phyloP scores from a whole-genome alignment of 2,888 invertebrate genomes.

The Aproaerema taeniolella region DNA sequence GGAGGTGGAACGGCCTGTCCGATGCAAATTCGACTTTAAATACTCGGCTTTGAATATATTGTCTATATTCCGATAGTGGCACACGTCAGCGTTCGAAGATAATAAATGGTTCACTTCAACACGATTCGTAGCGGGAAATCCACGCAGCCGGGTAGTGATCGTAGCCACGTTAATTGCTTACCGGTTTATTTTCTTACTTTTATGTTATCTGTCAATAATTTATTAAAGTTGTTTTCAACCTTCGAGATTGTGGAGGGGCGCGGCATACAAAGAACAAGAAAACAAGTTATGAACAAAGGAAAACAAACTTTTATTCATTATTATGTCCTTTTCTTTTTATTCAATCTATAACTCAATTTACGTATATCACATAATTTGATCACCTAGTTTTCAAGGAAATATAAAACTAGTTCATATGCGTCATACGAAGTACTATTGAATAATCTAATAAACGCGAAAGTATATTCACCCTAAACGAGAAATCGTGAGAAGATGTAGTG shows the following conservation, averaged over 20 bases:
- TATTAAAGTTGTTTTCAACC: slow-evolving; percentile 37
- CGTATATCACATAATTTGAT: no score
- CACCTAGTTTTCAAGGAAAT: no score
- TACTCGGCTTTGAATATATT: slow-evolving; percentile 36
- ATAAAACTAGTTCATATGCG: no score
- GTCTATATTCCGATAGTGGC: slow-evolving; percentile 33
- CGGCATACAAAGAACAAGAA: slow-evolving; percentile 17
- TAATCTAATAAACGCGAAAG: no score
- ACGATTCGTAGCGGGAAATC: slow-evolving; percentile 72
- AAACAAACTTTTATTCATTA: no score
- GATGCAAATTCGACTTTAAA: slow-evolving; percentile 56
- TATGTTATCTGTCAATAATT: slow-evolving; percentile 34
- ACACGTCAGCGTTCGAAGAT: slow-evolving; percentile 66
- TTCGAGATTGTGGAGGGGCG: slow-evolving; percentile 20
- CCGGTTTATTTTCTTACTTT: slow-evolving; percentile 50
- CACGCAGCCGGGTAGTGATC: slow-evolving; percentile 72
- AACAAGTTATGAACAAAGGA: slow-evolving; percentile 16
- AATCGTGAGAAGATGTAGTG: slow-evolving; percentile 38
- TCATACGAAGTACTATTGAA: no score
- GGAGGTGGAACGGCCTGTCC: slow-evolving; percentile 51
- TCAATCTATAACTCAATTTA: no score
- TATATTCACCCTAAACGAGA: slow-evolving; percentile 23
- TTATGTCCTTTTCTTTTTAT: no score
- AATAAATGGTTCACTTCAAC: slow-evolving; percentile 72
- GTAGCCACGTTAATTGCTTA: slow-evolving; percentile 60